Conservation (phyloP, 1,140 invertebrate genomes). For the Aphidius gifuensis region DNA sequence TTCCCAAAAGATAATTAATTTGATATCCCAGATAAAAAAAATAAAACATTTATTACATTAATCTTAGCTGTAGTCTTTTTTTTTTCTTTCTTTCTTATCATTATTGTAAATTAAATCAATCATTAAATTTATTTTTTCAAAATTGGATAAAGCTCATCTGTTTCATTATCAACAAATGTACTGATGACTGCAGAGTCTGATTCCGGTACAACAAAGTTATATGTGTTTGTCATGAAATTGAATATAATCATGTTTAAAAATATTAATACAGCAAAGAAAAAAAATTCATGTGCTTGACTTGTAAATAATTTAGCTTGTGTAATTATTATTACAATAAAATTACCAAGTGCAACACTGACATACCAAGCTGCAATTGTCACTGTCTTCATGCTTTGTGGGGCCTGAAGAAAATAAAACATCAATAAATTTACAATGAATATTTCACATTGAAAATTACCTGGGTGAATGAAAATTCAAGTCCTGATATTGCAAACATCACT, state of each 20-base stretch:
- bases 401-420: no score
- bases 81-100: no score
- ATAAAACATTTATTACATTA: no score
- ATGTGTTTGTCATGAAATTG: constrained; percentile 69
- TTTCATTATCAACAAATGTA: no score
- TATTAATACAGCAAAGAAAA: constrained; percentile 86
- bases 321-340: constrained; percentile 85
- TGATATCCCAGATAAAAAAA: no score
- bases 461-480: constrained; percentile 87
- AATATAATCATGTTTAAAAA: constrained; percentile 78
- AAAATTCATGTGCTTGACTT: constrained; percentile 75
- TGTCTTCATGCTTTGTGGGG: constrained; percentile 84
- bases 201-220: constrained; percentile 59
- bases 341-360: constrained; percentile 85
- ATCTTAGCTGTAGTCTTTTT: no score
- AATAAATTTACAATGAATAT: no score
- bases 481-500: constrained; percentile 89
- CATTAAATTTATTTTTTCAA: no score
- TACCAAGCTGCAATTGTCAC: constrained; percentile 87
- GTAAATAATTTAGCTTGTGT: constrained; percentile 66
- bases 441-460: constrained; percentile 58
- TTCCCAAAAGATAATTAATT: no score
- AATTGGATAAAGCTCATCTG: no score
- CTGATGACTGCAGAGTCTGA: no score
- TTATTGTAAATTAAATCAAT: no score